These are phyloP conservation scores for Marronus borbonicus DNA, from an alignment of 2,888 invertebrate species.

Conservation along the genomic window DNA sequence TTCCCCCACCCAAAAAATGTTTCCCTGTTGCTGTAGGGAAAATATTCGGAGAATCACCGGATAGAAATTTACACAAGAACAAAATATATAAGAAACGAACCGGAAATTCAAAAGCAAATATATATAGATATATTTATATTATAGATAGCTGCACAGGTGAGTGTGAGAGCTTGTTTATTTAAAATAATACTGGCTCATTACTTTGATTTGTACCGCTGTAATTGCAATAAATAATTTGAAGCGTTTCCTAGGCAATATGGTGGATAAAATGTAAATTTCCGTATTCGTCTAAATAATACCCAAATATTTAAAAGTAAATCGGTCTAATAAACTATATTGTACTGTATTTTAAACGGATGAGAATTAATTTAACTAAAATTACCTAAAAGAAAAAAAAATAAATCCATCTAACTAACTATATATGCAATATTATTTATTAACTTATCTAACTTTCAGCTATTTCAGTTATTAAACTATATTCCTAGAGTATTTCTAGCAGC, in stretches of 20 bases:
- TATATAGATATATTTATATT: too few relatives aligned
- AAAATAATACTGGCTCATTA: conserved; percentile 3
- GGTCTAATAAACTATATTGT: conserved; percentile 22
- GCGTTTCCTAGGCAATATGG: background rate
- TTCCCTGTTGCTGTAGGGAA: too few relatives aligned
- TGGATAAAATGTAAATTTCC: background rate
- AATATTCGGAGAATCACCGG: background rate
- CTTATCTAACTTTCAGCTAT: too few relatives aligned
- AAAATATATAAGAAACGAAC: background rate
- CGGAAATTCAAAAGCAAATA: too few relatives aligned
- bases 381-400: background rate
- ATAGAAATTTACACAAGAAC: background rate
- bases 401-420: conserved; percentile 5
- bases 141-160: too few relatives aligned
- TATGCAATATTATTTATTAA: too few relatives aligned
- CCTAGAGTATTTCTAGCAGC: conserved; percentile 10
- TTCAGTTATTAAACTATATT: too few relatives aligned
- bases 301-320: background rate
- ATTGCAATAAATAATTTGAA: background rate
- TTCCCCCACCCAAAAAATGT: too few relatives aligned
- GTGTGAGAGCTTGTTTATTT: too few relatives aligned
- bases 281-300: conserved; percentile 5
- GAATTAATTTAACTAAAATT: conserved; percentile 4
- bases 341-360: conserved; percentile 20
- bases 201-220: background rate